These are phyloP conservation scores for Neuroterus valhalla DNA, from an alignment of 1,140 invertebrate species.

Conservation along the genomic window DNA sequence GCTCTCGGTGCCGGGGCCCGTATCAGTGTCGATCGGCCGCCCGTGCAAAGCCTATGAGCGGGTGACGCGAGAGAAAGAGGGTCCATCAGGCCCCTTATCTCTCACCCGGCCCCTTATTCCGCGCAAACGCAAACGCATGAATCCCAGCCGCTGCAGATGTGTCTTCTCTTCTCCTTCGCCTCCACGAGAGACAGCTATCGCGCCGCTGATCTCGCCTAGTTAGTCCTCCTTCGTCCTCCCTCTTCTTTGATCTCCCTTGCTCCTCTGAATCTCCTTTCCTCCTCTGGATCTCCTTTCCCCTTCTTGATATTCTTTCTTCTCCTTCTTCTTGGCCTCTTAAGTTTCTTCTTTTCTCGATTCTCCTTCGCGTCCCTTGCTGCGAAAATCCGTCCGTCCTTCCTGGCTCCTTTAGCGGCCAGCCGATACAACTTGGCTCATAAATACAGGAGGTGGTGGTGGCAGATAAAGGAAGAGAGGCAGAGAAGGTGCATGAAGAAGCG, in stretches of 20 bases:
- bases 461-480: slow-evolving; percentile 43
- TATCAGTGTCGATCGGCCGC: slow-evolving; percentile 69
- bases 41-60: slow-evolving; percentile 39
- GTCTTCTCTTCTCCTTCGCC: neutral
- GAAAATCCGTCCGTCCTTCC: neutral
- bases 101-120: slow-evolving; percentile 42
- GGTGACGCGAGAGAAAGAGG: slow-evolving; percentile 51
- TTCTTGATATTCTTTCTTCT: slow-evolving; percentile 43
- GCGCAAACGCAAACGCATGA: slow-evolving; percentile 41
- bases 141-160: slow-evolving; percentile 16
- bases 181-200: slow-evolving; percentile 62
- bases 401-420: slow-evolving; percentile 9
- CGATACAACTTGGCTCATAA: slow-evolving; percentile 44
- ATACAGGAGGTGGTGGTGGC: slow-evolving; percentile 44
- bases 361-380: neutral
- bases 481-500: slow-evolving; percentile 38
- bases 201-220: slow-evolving; percentile 68
- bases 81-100: slow-evolving; percentile 61
- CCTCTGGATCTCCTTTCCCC: slow-evolving; percentile 35
- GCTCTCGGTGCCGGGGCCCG: slow-evolving; percentile 40
- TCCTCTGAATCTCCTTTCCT: slow-evolving; percentile 1
- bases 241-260: slow-evolving; percentile 10
- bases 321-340: slow-evolving; percentile 37
- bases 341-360: slow-evolving; percentile 35
- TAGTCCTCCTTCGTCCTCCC: slow-evolving; percentile 55